A percentile compares a stretch with the other conserved stretches of the same genome.
phyloP scores from a whole-genome alignment of 2,888 invertebrate genomes.

The Caenorhabditis afra region DNA sequence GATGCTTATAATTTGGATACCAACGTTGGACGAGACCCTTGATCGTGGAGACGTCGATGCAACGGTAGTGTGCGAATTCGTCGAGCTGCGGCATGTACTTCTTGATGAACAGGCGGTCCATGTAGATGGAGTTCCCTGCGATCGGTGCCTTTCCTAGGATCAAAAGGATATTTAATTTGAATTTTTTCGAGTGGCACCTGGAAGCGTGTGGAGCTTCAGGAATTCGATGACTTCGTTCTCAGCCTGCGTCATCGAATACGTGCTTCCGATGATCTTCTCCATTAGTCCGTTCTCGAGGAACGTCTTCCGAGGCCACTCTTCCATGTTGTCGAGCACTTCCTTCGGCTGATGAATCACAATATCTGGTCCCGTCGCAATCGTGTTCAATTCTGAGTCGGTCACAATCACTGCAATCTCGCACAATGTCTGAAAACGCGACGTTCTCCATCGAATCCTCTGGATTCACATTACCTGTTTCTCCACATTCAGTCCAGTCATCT shows the following conservation, averaged over 20 bases:
- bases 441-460: not conserved
- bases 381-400: slow-evolving; percentile 85
- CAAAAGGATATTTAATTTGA: no score
- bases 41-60: slow-evolving; percentile 92
- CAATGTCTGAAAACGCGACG: slow-evolving; percentile 84
- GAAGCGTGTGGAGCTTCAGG: slow-evolving; percentile 44
- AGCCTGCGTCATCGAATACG: slow-evolving; percentile 57
- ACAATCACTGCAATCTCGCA: slow-evolving; percentile 92
- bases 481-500: slow-evolving; percentile 90
- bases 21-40: slow-evolving; percentile 85
- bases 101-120: slow-evolving; percentile 64
- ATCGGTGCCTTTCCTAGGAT: slow-evolving; percentile 65
- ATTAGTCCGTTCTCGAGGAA: slow-evolving; percentile 91
- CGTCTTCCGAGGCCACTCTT: slow-evolving; percentile 88
- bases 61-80: slow-evolving; percentile 90
- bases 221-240: slow-evolving; percentile 60
- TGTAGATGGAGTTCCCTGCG: slow-evolving; percentile 77
- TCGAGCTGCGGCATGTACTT: slow-evolving; percentile 90
- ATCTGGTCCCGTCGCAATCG: slow-evolving; percentile 83
- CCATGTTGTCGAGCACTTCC: slow-evolving; percentile 87
- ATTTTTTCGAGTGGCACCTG: no score
- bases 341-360: slow-evolving; percentile 89
- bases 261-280: slow-evolving; percentile 83
- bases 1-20: slow-evolving; percentile 84
- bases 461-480: slow-evolving; percentile 44